Base-by-base conservation (phyloP, 2,113 vertebrate genomes). In the Microcebus tavaratra region DNA sequence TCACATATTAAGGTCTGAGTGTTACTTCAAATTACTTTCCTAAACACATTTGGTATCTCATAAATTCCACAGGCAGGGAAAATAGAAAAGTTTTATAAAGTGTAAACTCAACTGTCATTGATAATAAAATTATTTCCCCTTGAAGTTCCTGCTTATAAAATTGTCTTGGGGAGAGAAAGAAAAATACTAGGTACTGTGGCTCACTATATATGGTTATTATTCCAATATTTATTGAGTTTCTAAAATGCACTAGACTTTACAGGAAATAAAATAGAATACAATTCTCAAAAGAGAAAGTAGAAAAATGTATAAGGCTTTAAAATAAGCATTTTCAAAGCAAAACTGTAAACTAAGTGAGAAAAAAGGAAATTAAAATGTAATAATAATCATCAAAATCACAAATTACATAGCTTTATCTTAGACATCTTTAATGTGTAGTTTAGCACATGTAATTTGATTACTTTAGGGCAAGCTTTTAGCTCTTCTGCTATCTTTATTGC, bases 11-110 rank as follows among this genome's bases (percentile, higher is more conserved):
- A 98, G 70, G 18, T 70, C 42, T 75, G 27, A 96, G 31, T 55
- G 81, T 97, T 98, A 61, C 84, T 97, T 97, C 83, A 98, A 96
- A 98, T 97, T 98, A 96, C 92, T 91, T 98, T 97, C 78, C 55
- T 97, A 97, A 97, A 90, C 65, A 97, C 72, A 96, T 95, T 98
- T 96, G 39, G 39, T 97, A 94, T 83, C 42, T 97, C 96, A 94
- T 98, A 98, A 98, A 98, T 98, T 98, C 67, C 87, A 59, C 10
- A 96, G 84, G 93, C 78, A 97, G 85, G 68, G 94, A 96, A 97
- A 98, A 98, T n/a, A 97, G 79, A 86, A 91, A 97, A 97, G 21
- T 91, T 98, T 96, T 97, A 94, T 81, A 97, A 97, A 97, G 63
- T 90, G 31, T 95, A 97, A 97, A 39, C 65, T 97, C 39, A 97